Evolutionary conservation across 2,113 vertebrate genomes (phyloP), one percentile per base, ranked within the genome.

Genomic region (Lynx canadensis): DNA sequence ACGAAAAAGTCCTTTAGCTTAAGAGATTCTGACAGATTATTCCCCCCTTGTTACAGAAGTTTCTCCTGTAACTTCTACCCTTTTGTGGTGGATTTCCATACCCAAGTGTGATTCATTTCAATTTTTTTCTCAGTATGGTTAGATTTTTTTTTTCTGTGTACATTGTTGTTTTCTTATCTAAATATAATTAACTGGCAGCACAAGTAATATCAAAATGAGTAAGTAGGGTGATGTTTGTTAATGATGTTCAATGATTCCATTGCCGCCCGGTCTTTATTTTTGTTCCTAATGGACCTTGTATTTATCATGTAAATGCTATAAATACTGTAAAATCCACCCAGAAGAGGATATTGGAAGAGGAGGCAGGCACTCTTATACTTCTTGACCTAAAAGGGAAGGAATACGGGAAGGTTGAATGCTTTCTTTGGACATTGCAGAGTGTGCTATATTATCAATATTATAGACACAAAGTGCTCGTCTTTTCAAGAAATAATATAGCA

Each of bases 81-180:
- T 13, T 88, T 66, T 71, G 33, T 8, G 65, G 16, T 76, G 0
- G 4, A 78, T 71, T 91, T 92, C 31, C 18, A 45, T 74, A 19
- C 7, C 60, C 69, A 80, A 78, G 18, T 95, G 27, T 80, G 29
- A 91, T 57, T 93, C 4, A 57, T 25, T 92, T 96, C 21, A 18
- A 6, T 66, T 95, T 88, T 88, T 89, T 55, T 36, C 60, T 74
- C 31, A 50, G 16, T 87, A 38, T 55, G 29, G 36, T 81, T 76
- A 78, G 18, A 29, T 9, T 69, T 55, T 84, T 81, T 45, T 93
- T 97, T 94, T 73, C 78, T 86, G 12, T 68, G 6, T 96, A 10
- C 9, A 79, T 25, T 91, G 23, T n/a, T 86, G 50, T 68, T 87
- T 83, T 73, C 48, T 93, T 91, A 50, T 60, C 38, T 57, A 97